phyloP scores from a whole-genome alignment of 1,140 invertebrate genomes.

The Paramacrobiotus metropolitanus region DNA sequence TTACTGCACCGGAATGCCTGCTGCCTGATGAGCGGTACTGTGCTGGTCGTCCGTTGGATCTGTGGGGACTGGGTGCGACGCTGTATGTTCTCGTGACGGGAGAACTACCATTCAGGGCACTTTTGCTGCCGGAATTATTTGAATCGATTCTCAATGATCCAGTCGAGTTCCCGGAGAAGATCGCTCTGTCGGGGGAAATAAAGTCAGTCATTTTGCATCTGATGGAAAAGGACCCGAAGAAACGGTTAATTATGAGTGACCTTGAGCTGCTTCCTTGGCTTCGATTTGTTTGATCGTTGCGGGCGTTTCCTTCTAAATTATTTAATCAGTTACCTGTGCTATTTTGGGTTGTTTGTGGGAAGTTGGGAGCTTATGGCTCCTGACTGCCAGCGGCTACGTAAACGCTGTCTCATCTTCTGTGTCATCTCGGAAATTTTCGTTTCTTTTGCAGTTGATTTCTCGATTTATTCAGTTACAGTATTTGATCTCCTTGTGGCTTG shows the following conservation, averaged over 20 bases:
- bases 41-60: conserved; percentile 42
- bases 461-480: too few relatives aligned
- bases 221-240: background rate
- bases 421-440: too few relatives aligned
- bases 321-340: too few relatives aligned
- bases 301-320: too few relatives aligned
- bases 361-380: too few relatives aligned
- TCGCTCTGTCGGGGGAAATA: background rate
- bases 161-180: background rate
- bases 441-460: too few relatives aligned
- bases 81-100: conserved; percentile 54
- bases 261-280: too few relatives aligned
- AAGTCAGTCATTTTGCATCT: background rate
- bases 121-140: conserved; percentile 46
- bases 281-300: too few relatives aligned
- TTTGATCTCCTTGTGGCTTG: too few relatives aligned
- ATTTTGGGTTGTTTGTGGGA: too few relatives aligned
- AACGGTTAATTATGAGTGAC: background rate
- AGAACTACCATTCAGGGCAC: conserved; percentile 50
- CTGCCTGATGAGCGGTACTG: background rate
- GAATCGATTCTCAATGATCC: conserved; percentile 52
- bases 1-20: background rate
- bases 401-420: too few relatives aligned
- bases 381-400: too few relatives aligned
- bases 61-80: conserved; percentile 60